These are phyloP conservation scores for Mylabris phalerata DNA, from an alignment of 1,140 invertebrate genomes.

Conservation along the genomic window DNA sequence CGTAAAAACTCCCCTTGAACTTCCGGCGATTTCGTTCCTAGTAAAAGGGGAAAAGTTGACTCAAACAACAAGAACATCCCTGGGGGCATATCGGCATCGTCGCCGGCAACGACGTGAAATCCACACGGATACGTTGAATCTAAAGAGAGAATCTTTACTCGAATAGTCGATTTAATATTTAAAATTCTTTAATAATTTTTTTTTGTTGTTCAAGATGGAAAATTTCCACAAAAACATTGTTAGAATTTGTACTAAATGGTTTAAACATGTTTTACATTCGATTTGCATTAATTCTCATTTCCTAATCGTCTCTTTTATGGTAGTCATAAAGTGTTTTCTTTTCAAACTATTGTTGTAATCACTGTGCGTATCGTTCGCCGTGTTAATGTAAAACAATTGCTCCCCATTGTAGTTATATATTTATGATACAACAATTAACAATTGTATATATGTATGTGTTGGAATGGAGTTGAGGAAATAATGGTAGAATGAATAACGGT, in stretches of 20 bases:
- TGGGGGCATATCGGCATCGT: too few species aligned
- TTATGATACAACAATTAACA: constrained; percentile 17
- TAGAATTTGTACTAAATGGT: constrained; percentile 9
- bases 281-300: constrained; percentile 15
- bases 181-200: too few species aligned
- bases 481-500: constrained; percentile 14
- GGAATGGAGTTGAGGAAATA: constrained; percentile 11
- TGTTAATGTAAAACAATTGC: constrained; percentile 15
- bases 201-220: too few species aligned
- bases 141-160: too few species aligned
- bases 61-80: too few species aligned
- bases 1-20: constrained; percentile 12
- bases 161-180: too few species aligned
- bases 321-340: constrained; percentile 16
- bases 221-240: too few species aligned
- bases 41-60: not conserved
- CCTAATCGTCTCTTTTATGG: constrained; percentile 16
- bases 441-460: constrained; percentile 6
- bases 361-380: constrained; percentile 12
- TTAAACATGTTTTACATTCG: constrained; percentile 12
- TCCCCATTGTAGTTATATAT: constrained; percentile 15
- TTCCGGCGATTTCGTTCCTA: not conserved
- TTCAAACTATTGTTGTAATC: constrained; percentile 10
- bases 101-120: too few species aligned
- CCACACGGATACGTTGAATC: too few species aligned